phyloP scores from a whole-genome alignment of 2,797 vertebrate genomes.

The Propithecus perrieri region DNA sequence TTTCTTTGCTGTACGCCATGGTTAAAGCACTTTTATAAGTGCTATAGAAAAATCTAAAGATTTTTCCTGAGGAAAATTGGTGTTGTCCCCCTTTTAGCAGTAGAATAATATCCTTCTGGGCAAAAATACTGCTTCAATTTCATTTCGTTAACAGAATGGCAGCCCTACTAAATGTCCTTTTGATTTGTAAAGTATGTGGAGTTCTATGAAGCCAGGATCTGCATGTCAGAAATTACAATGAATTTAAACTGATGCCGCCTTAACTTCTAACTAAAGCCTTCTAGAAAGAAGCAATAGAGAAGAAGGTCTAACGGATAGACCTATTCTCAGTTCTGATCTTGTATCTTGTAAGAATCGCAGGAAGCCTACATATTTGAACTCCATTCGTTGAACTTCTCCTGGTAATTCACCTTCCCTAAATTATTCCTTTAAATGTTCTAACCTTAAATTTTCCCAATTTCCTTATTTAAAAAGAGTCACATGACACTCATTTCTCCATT shows the following conservation, averaged over 20 bases:
- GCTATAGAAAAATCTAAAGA: not conserved
- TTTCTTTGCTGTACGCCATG: not conserved
- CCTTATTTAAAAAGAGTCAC: not conserved
- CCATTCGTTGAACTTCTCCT: not conserved
- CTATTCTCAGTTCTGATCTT: not conserved
- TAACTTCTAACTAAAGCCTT: not conserved
- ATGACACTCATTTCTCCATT: not conserved
- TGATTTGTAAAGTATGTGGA: not conserved
- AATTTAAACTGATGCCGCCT: not conserved
- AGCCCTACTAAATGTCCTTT: not conserved
- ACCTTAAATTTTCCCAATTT: not conserved
- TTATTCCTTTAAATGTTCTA: not conserved
- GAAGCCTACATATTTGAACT: not conserved
- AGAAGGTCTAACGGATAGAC: not conserved
- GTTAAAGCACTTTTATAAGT: not conserved
- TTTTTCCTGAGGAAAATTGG: not conserved
- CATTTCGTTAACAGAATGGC: not conserved
- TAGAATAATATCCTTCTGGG: not conserved
- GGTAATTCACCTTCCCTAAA: not conserved
- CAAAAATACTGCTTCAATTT: not conserved
- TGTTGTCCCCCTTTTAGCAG: not conserved
- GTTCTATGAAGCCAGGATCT: not conserved
- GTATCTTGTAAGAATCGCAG: not conserved
- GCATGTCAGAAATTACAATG: not conserved
- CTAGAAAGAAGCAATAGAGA: not conserved